Base-by-base conservation (phyloP, 2,888 invertebrate species). In the Pycnomerus fuliginosus region DNA sequence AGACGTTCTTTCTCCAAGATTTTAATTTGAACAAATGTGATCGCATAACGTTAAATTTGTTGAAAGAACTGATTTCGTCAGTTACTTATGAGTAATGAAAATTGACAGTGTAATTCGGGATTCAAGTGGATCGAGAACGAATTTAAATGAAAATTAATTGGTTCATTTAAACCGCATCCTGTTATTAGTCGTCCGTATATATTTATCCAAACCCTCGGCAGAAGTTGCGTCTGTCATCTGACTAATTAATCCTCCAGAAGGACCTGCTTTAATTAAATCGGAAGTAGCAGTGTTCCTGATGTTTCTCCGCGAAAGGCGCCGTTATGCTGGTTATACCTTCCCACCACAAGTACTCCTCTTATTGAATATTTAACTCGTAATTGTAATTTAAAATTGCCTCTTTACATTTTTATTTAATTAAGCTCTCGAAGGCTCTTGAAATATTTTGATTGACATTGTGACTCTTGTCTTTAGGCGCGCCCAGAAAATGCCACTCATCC, bases 181-280 rank as follows among this genome's bases (percentile, higher is more conserved):
- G 65, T 64, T 64, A 62, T 61, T 62, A 63, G 58, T 58, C 55
- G 56, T 57, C 53, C 59, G 61, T 59, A 62, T 60, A 63, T 63
- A 65, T 65, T 64, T 66, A 64, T 66, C 58, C 56, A 60, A 55
- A 58, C 55, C 60, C 62, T 55, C 51, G 44, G 46, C 52, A 51
- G 58, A 58, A 62, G 62, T 64, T 59, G 62, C 64, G 59, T 61
- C 67, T 62, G 64, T 64, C 65, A 64, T 64, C 64, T 58, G 59
- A 63, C 64, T 67, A 67, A 67, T 67, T 67, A 67, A 67, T 66
- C 65, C 65, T 62, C 60, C 59, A 61, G 63, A 61, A 66, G 64
- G 63, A 65, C 63, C 62, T 58, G 61, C 60, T 64, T 66, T 67
- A 67, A 67, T 67, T 67, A 67, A 66, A 67, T 67, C 65, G 62